phyloP scores from a whole-genome alignment of 1,140 invertebrate genomes.

The Notospermus geniculatus region DNA sequence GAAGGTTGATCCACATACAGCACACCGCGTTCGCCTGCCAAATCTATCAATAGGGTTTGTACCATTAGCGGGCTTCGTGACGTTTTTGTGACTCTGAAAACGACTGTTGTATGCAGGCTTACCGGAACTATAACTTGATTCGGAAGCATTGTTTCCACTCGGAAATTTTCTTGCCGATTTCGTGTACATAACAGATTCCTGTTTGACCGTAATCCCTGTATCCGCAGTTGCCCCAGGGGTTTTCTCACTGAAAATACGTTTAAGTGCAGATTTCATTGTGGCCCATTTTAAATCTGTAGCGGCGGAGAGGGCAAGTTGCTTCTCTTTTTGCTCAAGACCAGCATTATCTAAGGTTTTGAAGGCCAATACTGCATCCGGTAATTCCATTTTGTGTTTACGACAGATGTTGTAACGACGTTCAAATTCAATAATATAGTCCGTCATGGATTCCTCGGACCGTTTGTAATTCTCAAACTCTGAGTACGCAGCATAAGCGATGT shows the following conservation, averaged over 20 bases:
- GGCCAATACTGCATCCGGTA: slow-evolving; percentile 20
- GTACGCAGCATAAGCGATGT: slow-evolving; percentile 19
- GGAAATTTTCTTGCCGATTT: no score
- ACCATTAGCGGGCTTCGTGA: no score
- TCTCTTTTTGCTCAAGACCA: slow-evolving; percentile 12
- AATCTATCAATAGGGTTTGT: slow-evolving; percentile 1
- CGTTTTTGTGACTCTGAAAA: no score
- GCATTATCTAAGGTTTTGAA: slow-evolving; percentile 25
- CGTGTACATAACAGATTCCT: neutral
- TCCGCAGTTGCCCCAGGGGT: no score
- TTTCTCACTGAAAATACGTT: slow-evolving; percentile 15
- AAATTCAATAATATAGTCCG: slow-evolving; percentile 25
- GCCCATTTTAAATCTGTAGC: slow-evolving; percentile 11
- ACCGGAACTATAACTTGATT: neutral
- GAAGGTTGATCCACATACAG: slow-evolving; percentile 1
- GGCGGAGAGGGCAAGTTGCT: slow-evolving; percentile 21
- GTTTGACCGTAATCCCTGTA: neutral
- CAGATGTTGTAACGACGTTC: slow-evolving; percentile 13
- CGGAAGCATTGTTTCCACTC: no score
- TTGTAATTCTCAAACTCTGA: slow-evolving; percentile 19
- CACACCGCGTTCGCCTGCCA: neutral
- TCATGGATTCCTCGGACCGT: slow-evolving; percentile 14
- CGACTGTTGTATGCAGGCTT: neutral
- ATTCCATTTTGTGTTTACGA: slow-evolving; percentile 18
- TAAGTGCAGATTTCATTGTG: slow-evolving; percentile 17